Percentiles rank a stretch among this genome's conserved stretches.
These are phyloP conservation scores for Apaloderma vittatum DNA, from an alignment of 2,113 vertebrate species.

Conservation along the genomic window DNA sequence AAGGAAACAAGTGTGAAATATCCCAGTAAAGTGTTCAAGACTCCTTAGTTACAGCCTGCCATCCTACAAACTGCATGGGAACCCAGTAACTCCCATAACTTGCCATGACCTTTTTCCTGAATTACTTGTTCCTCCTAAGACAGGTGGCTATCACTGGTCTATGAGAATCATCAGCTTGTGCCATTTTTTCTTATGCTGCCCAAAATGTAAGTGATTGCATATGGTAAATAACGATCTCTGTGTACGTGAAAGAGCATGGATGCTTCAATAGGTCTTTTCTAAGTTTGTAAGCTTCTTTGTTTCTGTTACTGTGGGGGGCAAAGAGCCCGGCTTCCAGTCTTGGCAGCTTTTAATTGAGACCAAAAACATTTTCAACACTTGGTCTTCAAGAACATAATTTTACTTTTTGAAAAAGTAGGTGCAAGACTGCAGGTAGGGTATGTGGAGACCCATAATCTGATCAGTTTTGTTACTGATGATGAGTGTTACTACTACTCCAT, in stretches of 20 bases:
- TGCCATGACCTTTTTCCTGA: neutral
- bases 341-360: neutral
- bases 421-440: neutral
- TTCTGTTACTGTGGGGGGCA: neutral
- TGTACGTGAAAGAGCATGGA: neutral
- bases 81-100: neutral
- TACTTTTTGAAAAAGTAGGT: neutral
- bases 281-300: neutral
- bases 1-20: neutral
- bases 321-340: neutral
- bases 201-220: neutral
- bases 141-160: neutral
- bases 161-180: neutral
- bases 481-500: neutral
- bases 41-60: neutral
- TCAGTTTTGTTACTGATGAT: neutral
- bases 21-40: neutral
- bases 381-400: neutral
- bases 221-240: neutral
- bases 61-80: neutral
- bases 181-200: neutral
- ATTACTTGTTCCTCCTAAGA: rapidly evolving
- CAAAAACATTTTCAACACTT: neutral
- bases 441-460: neutral
- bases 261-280: neutral